Evolutionary conservation across 2,797 vertebrate species (phyloP).

Genomic region (Nothura maculosa): DNA sequence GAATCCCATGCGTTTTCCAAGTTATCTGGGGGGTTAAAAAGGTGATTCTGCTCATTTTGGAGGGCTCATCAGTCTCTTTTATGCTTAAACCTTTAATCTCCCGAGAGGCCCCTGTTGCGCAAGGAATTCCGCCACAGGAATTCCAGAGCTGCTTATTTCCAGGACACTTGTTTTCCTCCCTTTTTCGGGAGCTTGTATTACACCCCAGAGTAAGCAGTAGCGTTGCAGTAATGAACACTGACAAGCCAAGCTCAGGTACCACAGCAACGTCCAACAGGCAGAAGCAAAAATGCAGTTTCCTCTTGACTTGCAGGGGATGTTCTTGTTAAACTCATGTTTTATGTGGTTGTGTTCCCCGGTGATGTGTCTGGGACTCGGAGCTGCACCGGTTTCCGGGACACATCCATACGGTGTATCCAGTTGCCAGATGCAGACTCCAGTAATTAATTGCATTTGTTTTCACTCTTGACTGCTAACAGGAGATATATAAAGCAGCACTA

Average conservation of each 20-base stretch:
- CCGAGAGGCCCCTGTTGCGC: neutral
- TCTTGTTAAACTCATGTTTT: neutral
- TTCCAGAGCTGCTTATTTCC: neutral
- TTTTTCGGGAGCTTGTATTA: neutral
- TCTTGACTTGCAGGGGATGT: neutral
- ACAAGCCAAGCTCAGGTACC: no score
- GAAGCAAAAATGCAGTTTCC: neutral
- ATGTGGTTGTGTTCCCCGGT: neutral
- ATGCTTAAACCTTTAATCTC: neutral
- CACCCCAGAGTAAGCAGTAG: neutral
- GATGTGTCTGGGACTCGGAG: neutral
- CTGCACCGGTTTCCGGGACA: neutral
- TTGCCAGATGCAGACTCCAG: neutral
- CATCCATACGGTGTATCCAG: neutral
- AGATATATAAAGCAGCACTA: neutral
- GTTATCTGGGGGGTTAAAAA: neutral
- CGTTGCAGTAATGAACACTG: neutral
- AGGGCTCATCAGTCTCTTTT: neutral
- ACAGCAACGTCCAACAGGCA: neutral
- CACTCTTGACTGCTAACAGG: slow-evolving; percentile 22
- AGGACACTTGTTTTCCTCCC: neutral
- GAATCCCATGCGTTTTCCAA: neutral
- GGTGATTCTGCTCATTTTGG: neutral
- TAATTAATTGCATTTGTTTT: slow-evolving; percentile 46
- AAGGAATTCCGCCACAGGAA: neutral